phyloP scores from a whole-genome alignment of 1,140 invertebrate species.

The Drosophila grimshawi region DNA sequence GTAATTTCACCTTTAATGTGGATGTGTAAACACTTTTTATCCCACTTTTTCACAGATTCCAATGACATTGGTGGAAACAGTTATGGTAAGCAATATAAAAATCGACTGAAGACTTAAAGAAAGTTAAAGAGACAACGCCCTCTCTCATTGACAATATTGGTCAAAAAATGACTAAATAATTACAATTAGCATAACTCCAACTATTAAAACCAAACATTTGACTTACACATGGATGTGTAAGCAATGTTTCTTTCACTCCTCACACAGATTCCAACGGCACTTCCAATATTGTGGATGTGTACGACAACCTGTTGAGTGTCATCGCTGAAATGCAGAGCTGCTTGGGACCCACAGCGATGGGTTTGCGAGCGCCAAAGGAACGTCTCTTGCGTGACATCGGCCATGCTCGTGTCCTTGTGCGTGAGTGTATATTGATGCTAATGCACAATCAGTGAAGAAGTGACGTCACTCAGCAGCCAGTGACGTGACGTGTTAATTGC shows the following conservation, averaged over 20 bases:
- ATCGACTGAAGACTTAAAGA: no score
- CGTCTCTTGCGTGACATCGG: conserved; percentile 60
- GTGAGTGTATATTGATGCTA: conserved; percentile 49
- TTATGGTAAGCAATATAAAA: conserved; percentile 2
- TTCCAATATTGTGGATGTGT: conserved; percentile 37
- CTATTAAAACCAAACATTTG: no score
- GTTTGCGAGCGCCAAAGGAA: conserved; percentile 59
- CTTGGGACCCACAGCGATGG: conserved; percentile 45
- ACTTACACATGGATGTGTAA: no score
- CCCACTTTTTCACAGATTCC: not conserved
- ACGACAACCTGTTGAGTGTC: conserved; percentile 42
- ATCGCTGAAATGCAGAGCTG: conserved; percentile 45
- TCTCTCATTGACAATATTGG: no score
- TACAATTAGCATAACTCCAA: not conserved
- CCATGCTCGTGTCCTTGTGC: conserved; percentile 57
- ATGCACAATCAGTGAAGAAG: conserved; percentile 37
- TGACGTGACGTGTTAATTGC: conserved; percentile 22
- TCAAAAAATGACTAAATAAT: not conserved
- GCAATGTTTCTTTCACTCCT: not conserved
- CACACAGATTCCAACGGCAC: conserved; percentile 1
- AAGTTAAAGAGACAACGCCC: no score
- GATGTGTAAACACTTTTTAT: no score
- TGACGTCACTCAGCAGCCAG: conserved; percentile 39
- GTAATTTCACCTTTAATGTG: no score
- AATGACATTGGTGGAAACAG: not conserved